These are phyloP conservation scores for Gymnosoma rotundatum DNA, from an alignment of 2,888 invertebrate genomes.

Conservation along the genomic window DNA sequence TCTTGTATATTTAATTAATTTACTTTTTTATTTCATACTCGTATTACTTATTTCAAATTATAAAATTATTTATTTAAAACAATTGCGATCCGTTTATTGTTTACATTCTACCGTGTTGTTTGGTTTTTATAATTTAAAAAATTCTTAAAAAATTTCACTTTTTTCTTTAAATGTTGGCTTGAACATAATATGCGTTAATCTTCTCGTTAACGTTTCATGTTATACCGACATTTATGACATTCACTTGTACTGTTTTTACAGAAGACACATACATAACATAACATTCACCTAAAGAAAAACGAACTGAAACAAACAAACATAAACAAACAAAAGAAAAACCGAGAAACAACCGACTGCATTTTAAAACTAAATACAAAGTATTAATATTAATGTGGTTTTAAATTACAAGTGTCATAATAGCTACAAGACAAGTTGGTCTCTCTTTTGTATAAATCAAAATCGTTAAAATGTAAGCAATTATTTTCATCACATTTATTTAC, in stretches of 20 bases:
- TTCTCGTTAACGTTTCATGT: conserved; percentile 65
- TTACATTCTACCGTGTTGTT: neutral
- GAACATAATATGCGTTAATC: conserved; percentile 48
- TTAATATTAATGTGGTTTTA: conserved; percentile 8
- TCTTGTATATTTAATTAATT: conserved; percentile 26
- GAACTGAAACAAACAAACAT: neutral
- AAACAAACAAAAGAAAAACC: conserved; percentile 27
- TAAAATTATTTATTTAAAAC: conserved; percentile 49
- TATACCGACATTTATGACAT: conserved; percentile 63
- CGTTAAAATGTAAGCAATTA: neutral
- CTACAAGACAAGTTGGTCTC: too few species aligned
- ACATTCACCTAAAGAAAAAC: conserved; percentile 17
- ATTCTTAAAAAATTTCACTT: conserved; percentile 28
- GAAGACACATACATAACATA: neutral
- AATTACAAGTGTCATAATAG: conserved; percentile 51
- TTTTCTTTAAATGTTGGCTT: conserved; percentile 1
- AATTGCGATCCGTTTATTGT: too few species aligned
- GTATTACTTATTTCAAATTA: conserved; percentile 36
- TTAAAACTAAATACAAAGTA: conserved; percentile 7
- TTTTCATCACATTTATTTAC: neutral
- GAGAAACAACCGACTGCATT: neutral
- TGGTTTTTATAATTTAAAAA: conserved; percentile 21
- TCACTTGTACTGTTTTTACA: conserved; percentile 19
- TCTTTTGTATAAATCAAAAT: too few species aligned
- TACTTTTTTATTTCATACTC: neutral